Conservation (phyloP, 2,797 vertebrate genomes). For the Myioborus melanocephalus region DNA sequence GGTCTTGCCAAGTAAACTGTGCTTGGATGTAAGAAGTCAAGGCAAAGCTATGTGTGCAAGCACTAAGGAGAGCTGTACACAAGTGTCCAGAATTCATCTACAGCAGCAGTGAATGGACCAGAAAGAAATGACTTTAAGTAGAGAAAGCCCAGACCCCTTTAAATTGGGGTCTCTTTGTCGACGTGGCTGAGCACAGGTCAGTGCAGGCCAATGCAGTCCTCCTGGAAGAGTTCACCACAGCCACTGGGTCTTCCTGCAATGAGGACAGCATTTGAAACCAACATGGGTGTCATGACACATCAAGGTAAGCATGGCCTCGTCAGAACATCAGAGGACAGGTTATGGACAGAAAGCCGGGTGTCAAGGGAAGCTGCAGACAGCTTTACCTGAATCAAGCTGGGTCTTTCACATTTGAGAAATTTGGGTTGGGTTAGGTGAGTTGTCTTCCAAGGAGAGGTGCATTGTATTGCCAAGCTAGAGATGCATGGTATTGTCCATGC, state of each 20-base stretch:
- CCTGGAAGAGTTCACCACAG: neutral
- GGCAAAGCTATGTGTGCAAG: neutral
- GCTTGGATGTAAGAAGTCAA: neutral
- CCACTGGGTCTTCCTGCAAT: neutral
- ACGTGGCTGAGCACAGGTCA: neutral
- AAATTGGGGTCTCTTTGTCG: neutral
- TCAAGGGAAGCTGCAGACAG: neutral
- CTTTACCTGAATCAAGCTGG: neutral
- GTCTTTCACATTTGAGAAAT: neutral
- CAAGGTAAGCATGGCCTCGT: neutral
- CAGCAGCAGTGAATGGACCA: neutral
- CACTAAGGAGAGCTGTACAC: neutral
- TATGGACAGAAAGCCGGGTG: neutral
- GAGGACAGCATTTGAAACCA: neutral
- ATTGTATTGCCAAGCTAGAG: no score
- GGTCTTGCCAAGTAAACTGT: neutral
- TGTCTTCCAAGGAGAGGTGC: neutral
- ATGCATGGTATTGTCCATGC: neutral
- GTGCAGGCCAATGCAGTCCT: neutral
- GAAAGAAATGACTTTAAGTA: neutral
- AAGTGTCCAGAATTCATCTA: neutral
- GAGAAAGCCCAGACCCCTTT: neutral
- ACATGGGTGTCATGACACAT: neutral
- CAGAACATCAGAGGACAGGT: neutral
- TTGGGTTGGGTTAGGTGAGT: neutral